phyloP scores from a whole-genome alignment of 1,140 invertebrate genomes.

The Trichogramma pretiosum region DNA sequence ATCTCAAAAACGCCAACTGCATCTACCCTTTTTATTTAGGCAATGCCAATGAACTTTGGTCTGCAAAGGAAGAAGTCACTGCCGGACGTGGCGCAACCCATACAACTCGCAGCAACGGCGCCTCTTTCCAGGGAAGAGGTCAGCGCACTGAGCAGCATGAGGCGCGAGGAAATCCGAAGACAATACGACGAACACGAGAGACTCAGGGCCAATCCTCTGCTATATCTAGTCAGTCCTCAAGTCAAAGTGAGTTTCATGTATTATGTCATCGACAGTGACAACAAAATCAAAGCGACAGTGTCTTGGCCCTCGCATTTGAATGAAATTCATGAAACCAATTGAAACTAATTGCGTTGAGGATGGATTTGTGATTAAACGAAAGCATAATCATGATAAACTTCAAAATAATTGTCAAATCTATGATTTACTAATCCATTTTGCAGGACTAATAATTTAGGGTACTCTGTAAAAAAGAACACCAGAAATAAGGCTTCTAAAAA shows the following conservation, averaged over 20 bases:
- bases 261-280: too few species aligned
- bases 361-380: too few species aligned
- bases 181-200: conserved; percentile 87
- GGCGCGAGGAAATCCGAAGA: conserved; percentile 85
- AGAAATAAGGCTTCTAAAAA: too few species aligned
- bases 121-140: conserved; percentile 92
- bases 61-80: conserved; percentile 88
- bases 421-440: too few species aligned
- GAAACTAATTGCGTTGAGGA: too few species aligned
- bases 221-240: conserved; percentile 91
- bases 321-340: too few species aligned
- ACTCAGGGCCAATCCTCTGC: conserved; percentile 83
- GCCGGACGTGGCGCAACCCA: conserved; percentile 81
- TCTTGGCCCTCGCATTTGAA: too few species aligned
- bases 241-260: conserved; percentile 86
- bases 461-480: too few species aligned
- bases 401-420: too few species aligned
- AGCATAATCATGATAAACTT: too few species aligned
- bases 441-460: too few species aligned
- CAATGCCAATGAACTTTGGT: conserved; percentile 57
- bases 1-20: background rate
- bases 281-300: too few species aligned
- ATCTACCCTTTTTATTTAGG: conserved; percentile 43
- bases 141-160: conserved; percentile 80
- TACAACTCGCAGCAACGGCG: conserved; percentile 54